Conservation (phyloP, 2,113 vertebrate genomes). For the Dendrocopos noguchii region DNA sequence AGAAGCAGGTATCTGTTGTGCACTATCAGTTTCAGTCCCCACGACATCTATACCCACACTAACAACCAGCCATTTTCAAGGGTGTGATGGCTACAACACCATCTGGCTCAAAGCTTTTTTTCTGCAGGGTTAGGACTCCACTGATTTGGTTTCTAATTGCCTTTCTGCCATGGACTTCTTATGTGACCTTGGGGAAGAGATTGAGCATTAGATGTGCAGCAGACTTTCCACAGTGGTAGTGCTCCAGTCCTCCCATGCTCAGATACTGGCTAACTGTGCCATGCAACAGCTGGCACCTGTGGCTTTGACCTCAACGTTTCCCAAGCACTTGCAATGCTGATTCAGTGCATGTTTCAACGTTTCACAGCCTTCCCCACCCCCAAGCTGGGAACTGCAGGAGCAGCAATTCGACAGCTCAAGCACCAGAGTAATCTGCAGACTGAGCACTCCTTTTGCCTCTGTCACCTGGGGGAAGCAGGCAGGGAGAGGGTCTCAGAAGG, state of each 20-base stretch:
- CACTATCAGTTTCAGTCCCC: background rate
- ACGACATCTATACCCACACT: background rate
- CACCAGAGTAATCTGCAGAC: background rate
- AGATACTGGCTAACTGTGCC: background rate
- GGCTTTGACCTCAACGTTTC: constrained; percentile 29
- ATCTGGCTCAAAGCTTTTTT: background rate
- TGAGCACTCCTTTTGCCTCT: background rate
- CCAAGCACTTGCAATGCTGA: background rate
- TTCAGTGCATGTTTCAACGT: background rate
- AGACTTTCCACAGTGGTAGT: background rate
- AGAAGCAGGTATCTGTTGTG: background rate
- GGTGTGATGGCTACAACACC: background rate
- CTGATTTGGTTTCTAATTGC: background rate
- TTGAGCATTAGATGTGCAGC: background rate
- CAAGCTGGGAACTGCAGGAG: background rate
- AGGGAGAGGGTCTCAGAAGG: background rate
- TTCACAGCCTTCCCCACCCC: background rate
- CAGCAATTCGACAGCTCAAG: background rate
- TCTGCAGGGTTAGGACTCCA: background rate
- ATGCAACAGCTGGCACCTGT: background rate
- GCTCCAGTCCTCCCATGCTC: background rate
- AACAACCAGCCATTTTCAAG: background rate
- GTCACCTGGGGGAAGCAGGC: background rate
- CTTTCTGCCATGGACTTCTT: background rate
- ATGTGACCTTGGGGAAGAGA: constrained; percentile 40